phyloP scores from a whole-genome alignment of 2,797 vertebrate species.

The Scarus forsteni region DNA sequence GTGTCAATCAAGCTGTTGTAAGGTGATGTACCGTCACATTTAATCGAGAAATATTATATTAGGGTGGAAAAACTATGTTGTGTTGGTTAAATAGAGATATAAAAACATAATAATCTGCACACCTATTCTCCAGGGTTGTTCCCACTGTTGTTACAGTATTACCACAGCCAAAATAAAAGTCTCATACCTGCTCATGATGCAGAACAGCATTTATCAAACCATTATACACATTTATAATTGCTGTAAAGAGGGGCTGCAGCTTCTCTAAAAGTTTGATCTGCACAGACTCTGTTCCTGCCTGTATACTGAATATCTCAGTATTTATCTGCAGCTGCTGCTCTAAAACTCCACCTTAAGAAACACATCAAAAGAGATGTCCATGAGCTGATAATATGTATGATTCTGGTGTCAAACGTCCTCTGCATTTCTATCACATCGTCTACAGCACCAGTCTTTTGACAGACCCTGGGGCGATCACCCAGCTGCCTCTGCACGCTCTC shows the following conservation, averaged over 20 bases:
- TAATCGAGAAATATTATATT: too few species aligned
- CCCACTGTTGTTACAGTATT: background rate
- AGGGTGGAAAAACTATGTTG: too few species aligned
- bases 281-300: background rate
- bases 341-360: slow-evolving; percentile 20
- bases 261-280: background rate
- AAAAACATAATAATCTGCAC: background rate
- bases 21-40: too few species aligned
- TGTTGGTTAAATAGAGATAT: background rate
- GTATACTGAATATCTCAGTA: background rate
- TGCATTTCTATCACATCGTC: slow-evolving; percentile 23
- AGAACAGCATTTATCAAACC: background rate
- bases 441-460: slow-evolving; percentile 35
- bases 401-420: slow-evolving; percentile 27
- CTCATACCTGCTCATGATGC: background rate
- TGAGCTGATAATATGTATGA: slow-evolving; percentile 23
- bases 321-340: background rate
- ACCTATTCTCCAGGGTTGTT: background rate
- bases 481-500: slow-evolving; percentile 50
- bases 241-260: too few species aligned
- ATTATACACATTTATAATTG: background rate
- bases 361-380: slow-evolving; percentile 23
- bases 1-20: too few species aligned
- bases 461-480: slow-evolving; percentile 61
- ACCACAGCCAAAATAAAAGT: background rate